Percentiles rank a stretch among this genome's conserved stretches.
These are phyloP conservation scores for Zeugodacus cucurbitae DNA, from an alignment of 1,140 invertebrate genomes.

Conservation along the genomic window DNA sequence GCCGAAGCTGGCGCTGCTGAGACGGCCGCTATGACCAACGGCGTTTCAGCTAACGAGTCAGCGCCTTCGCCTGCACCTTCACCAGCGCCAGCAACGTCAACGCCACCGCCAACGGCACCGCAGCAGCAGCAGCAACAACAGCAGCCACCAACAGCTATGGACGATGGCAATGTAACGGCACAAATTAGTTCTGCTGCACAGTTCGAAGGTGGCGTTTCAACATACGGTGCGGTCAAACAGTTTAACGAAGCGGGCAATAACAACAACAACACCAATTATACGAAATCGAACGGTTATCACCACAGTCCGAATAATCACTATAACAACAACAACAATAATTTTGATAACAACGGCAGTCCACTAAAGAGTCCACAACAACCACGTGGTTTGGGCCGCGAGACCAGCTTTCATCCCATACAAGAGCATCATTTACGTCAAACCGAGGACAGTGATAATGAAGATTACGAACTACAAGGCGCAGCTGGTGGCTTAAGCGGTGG, in stretches of 20 bases:
- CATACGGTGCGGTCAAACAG: slow-evolving; percentile 52
- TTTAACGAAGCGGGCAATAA: slow-evolving; percentile 35
- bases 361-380: slow-evolving; percentile 38
- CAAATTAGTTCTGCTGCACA: slow-evolving; percentile 65
- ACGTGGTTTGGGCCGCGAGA: not conserved
- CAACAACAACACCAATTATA: slow-evolving; percentile 30
- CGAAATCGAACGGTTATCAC: slow-evolving; percentile 52
- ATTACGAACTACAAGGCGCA: slow-evolving; percentile 52
- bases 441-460: slow-evolving; percentile 51
- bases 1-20: slow-evolving; percentile 2
- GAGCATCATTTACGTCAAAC: slow-evolving; percentile 46
- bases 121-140: not conserved
- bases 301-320: slow-evolving; percentile 41
- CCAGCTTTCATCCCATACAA: slow-evolving; percentile 19
- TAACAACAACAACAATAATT: slow-evolving; percentile 45
- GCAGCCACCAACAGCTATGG: slow-evolving; percentile 47
- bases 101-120: not conserved
- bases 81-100: not conserved
- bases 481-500: slow-evolving; percentile 39
- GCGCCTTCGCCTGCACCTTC: not conserved
- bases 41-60: not conserved
- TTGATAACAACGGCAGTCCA: slow-evolving; percentile 37
- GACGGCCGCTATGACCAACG: not conserved
- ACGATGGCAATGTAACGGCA: slow-evolving; percentile 63
- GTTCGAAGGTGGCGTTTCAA: slow-evolving; percentile 64